Percentiles rank a stretch among this genome's conserved stretches.
These are phyloP conservation scores for Pimephales promelas DNA, from an alignment of 2,113 vertebrate genomes.

Conservation along the genomic window DNA sequence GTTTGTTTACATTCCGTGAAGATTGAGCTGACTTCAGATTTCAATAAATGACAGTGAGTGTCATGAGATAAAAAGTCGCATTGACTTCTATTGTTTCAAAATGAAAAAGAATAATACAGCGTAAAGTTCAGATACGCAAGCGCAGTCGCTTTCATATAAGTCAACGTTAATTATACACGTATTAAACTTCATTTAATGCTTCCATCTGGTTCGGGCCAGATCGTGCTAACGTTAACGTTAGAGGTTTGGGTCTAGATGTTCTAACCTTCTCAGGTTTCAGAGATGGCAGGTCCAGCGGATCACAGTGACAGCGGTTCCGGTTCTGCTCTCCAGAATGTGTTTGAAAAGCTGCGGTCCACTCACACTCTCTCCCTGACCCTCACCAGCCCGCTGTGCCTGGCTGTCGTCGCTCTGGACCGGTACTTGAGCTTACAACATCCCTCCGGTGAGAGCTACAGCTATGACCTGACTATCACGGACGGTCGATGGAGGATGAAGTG, in stretches of 20 bases:
- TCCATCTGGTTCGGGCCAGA: not conserved
- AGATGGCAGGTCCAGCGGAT: not conserved
- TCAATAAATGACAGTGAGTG: not conserved
- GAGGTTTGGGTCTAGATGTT: not conserved
- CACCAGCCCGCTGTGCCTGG: slow-evolving; percentile 57
- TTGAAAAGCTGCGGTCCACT: slow-evolving; percentile 46
- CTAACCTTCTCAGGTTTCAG: not conserved
- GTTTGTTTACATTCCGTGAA: slow-evolving; percentile 22
- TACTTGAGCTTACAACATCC: slow-evolving; percentile 64
- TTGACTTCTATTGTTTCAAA: not conserved
- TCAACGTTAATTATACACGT: too few relatives aligned
- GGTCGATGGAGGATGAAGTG: slow-evolving; percentile 76
- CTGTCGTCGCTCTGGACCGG: slow-evolving; percentile 74
- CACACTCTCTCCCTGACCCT: slow-evolving; percentile 52
- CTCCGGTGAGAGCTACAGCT: slow-evolving; percentile 56
- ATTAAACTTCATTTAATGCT: not conserved
- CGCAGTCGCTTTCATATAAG: not conserved
- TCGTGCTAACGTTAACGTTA: too few relatives aligned
- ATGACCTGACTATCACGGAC: slow-evolving; percentile 81
- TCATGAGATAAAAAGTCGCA: not conserved
- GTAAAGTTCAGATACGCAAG: not conserved
- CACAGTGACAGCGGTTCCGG: not conserved
- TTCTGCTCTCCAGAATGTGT: slow-evolving; percentile 19
- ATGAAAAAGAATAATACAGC: not conserved
- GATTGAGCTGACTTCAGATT: not conserved